A percentile compares a stretch with the other conserved stretches of the same genome.
phyloP scores from a whole-genome alignment of 2,113 vertebrate genomes.

The Acrocephalus kingi region DNA sequence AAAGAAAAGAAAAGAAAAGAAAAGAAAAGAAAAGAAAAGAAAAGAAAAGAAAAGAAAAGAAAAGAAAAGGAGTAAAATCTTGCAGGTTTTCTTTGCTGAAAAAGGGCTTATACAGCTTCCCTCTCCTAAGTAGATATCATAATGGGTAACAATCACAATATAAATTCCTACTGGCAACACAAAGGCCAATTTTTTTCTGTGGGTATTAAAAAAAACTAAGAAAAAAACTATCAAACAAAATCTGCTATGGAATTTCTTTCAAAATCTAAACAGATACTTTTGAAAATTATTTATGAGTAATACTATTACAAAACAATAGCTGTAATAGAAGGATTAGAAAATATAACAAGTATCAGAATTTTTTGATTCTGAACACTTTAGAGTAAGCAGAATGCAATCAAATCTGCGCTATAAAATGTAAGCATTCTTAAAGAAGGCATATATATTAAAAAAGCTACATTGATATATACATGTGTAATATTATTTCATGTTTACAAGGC shows the following conservation, averaged over 20 bases:
- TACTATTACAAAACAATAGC: not conserved
- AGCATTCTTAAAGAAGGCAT: rapidly evolving
- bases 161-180: not conserved
- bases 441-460: not conserved
- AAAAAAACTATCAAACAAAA: not conserved
- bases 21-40: too few species aligned
- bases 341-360: not conserved
- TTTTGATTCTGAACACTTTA: not conserved
- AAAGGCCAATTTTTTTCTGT: not conserved
- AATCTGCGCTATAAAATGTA: not conserved
- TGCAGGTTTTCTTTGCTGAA: not conserved
- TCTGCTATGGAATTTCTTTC: not conserved
- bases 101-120: not conserved
- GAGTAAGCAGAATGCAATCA: not conserved
- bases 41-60: too few species aligned
- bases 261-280: not conserved
- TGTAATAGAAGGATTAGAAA: not conserved
- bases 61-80: not conserved
- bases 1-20: too few species aligned
- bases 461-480: not conserved
- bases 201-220: not conserved
- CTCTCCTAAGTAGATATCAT: not conserved
- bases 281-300: not conserved
- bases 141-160: not conserved
- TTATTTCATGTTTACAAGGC: not conserved